phyloP scores from a whole-genome alignment of 2,888 invertebrate species.

The Athrips mouffetella region DNA sequence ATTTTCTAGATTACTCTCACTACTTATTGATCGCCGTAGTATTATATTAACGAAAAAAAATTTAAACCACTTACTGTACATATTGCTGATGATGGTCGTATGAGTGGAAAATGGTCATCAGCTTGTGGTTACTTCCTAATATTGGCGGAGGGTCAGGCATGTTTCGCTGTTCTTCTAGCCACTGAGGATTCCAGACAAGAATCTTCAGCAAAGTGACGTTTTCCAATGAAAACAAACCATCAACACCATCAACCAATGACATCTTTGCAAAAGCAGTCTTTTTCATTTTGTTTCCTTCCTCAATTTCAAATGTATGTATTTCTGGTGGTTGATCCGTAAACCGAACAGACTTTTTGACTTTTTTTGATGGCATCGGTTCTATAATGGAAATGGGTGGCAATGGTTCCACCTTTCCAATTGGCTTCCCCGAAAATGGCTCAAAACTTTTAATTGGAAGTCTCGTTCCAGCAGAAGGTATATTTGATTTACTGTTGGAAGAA shows the following conservation, averaged over 20 bases:
- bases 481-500: background rate
- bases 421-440: constrained; percentile 47
- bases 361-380: constrained; percentile 41
- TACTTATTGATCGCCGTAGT: too few relatives aligned
- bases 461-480: constrained; percentile 22
- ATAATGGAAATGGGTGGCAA: constrained; percentile 52
- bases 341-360: constrained; percentile 50
- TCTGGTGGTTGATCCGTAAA: constrained; percentile 49
- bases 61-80: constrained; percentile 71
- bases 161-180: constrained; percentile 78
- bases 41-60: too few relatives aligned
- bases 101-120: constrained; percentile 73
- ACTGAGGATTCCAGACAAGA: constrained; percentile 82
- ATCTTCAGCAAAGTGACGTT: constrained; percentile 77
- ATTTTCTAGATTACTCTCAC: too few relatives aligned
- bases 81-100: constrained; percentile 80
- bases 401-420: constrained; percentile 39
- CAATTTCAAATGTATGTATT: constrained; percentile 53
- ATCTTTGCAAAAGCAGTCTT: constrained; percentile 55
- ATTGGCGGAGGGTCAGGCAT: constrained; percentile 76
- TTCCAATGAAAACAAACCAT: constrained; percentile 51
- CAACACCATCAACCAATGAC: constrained; percentile 41
- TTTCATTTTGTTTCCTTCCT: constrained; percentile 60
- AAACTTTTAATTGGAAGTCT: constrained; percentile 48
- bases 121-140: constrained; percentile 60